Evolutionary conservation across 2,113 vertebrate species (phyloP).

Genomic region (Mastomys coucha): DNA sequence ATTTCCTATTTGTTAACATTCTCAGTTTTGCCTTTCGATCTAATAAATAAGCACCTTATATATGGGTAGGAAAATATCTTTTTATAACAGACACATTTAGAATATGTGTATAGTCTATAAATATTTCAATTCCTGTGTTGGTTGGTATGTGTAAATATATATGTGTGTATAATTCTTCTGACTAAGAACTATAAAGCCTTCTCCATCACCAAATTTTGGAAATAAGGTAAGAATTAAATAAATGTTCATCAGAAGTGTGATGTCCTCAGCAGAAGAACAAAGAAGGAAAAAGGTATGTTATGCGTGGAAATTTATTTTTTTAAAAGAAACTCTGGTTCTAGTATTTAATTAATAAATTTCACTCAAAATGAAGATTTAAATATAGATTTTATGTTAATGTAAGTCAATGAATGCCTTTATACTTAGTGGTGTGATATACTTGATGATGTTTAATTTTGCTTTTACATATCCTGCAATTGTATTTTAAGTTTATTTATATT

Average conservation of each 20-base stretch:
- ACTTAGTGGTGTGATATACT: not conserved
- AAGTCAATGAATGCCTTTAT: not conserved
- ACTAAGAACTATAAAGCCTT: conserved; percentile 21
- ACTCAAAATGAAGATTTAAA: conserved; percentile 16
- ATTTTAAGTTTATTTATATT: not conserved
- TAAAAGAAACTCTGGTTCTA: not conserved
- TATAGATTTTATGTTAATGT: conserved; percentile 40
- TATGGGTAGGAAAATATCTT: not conserved
- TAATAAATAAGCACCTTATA: not conserved
- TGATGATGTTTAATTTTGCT: not conserved
- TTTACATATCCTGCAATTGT: not conserved
- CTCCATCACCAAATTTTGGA: conserved; percentile 33
- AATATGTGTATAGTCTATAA: not conserved
- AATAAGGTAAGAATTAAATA: conserved; percentile 66
- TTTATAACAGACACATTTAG: not conserved
- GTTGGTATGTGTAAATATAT: not conserved
- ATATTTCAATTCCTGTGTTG: not conserved
- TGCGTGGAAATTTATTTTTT: not conserved
- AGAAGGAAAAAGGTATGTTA: conserved; percentile 52
- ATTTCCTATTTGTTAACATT: conserved; percentile 28
- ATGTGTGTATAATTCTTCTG: conserved; percentile 31
- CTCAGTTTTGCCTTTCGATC: conserved; percentile 24
- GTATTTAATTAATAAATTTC: not conserved
- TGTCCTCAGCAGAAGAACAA: conserved; percentile 58
- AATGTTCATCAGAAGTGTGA: conserved; percentile 40